These are phyloP conservation scores for Drosophila pruinosa DNA, from an alignment of 1,140 invertebrate genomes.

Conservation along the genomic window DNA sequence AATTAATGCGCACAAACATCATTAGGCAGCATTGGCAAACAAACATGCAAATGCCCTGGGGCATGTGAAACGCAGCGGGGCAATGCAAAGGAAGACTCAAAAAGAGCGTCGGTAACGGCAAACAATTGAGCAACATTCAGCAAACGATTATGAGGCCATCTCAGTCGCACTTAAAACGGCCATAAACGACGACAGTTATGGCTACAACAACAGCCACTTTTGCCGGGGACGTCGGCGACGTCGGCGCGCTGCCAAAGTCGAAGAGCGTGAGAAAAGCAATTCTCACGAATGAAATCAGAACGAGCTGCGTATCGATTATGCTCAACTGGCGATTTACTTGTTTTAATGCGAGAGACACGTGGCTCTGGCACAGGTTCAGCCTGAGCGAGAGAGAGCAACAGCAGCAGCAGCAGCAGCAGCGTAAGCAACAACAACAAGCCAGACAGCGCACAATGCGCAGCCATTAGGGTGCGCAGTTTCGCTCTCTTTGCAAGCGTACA, in stretches of 20 bases:
- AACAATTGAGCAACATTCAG: constrained; percentile 77
- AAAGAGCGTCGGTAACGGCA: constrained; percentile 43
- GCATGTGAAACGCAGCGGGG: not conserved
- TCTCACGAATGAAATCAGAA: constrained; percentile 72
- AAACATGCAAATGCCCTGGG: constrained; percentile 36
- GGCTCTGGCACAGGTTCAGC: constrained; percentile 45
- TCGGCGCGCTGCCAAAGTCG: constrained; percentile 47
- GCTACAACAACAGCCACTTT: constrained; percentile 48
- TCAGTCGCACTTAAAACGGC: constrained; percentile 82
- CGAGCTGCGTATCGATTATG: constrained; percentile 77
- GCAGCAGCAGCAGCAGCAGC: constrained; percentile 18
- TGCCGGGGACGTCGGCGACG: constrained; percentile 34
- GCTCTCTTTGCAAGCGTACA: constrained; percentile 19
- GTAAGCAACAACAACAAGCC: constrained; percentile 29
- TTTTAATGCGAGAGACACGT: constrained; percentile 77
- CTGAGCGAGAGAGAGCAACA: constrained; percentile 17
- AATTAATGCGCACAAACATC: constrained; percentile 63
- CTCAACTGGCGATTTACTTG: constrained; percentile 76
- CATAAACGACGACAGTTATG: constrained; percentile 82
- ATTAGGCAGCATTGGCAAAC: constrained; percentile 35
- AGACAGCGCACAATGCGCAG: constrained; percentile 51
- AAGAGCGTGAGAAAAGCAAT: constrained; percentile 79
- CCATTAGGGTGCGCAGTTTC: constrained; percentile 67
- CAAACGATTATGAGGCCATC: constrained; percentile 83
- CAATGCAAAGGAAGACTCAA: constrained; percentile 15